A percentile compares a stretch with the other conserved stretches of the same genome.
phyloP scores from a whole-genome alignment of 2,888 invertebrate genomes.

The Stomorhina lunata region DNA sequence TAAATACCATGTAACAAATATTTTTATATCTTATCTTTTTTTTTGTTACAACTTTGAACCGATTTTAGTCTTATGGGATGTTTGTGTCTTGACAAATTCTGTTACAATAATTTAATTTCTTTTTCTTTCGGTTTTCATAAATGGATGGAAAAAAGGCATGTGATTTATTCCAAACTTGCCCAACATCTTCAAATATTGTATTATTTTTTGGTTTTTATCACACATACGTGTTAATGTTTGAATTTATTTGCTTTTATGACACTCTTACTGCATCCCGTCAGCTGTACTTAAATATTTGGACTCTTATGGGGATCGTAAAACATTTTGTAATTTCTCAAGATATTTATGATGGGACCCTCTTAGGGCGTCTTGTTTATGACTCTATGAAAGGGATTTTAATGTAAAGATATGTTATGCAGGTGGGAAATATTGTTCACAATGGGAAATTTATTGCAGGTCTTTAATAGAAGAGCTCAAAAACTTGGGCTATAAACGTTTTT shows the following conservation, averaged over 20 bases:
- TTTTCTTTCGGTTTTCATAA: conserved; percentile 1
- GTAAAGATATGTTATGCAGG: conserved; percentile 16
- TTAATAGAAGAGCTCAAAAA: too few relatives aligned
- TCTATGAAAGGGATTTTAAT: background rate
- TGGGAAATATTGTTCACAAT: conserved; percentile 6
- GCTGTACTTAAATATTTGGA: conserved; percentile 11
- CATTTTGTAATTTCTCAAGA: conserved; percentile 21
- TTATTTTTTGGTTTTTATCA: conserved; percentile 43
- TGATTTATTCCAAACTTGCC: background rate
- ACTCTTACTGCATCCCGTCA: background rate
- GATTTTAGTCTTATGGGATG: background rate
- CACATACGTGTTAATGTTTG: conserved; percentile 61
- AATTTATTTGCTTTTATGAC: conserved; percentile 40
- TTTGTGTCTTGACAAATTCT: conserved; percentile 51
- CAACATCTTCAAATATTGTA: background rate
- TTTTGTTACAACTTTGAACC: conserved; percentile 33
- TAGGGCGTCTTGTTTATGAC: conserved; percentile 8
- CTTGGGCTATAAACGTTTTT: too few relatives aligned
- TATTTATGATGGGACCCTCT: conserved; percentile 36
- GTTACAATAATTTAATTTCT: conserved; percentile 14
- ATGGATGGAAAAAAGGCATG: background rate
- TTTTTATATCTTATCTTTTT: conserved; percentile 16
- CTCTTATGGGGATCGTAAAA: conserved; percentile 39
- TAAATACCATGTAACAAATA: conserved; percentile 13
- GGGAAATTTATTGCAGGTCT: background rate